phyloP scores from a whole-genome alignment of 2,888 invertebrate species.

The Choreutis nemorana region DNA sequence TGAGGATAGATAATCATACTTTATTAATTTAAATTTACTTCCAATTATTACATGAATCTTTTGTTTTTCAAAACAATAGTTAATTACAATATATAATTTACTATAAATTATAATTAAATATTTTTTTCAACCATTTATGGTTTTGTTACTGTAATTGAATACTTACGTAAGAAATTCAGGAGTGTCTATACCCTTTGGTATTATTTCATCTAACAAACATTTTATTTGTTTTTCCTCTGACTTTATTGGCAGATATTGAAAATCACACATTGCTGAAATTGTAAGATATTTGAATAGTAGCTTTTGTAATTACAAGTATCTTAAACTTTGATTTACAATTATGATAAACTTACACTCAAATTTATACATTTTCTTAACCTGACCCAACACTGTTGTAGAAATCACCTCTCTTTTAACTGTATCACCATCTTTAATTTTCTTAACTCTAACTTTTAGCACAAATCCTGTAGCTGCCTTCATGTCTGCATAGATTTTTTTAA shows the following conservation, averaged over 20 bases:
- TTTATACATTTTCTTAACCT: slow-evolving; percentile 66
- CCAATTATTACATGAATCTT: too few relatives aligned
- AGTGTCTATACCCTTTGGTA: slow-evolving; percentile 61
- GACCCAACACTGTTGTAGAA: slow-evolving; percentile 65
- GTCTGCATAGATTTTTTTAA: slow-evolving; percentile 81
- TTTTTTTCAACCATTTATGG: not conserved
- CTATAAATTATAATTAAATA: slow-evolving; percentile 6
- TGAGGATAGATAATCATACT: slow-evolving; percentile 16
- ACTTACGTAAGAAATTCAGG: slow-evolving; percentile 33
- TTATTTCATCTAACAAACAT: slow-evolving; percentile 69
- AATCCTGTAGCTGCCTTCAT: slow-evolving; percentile 72
- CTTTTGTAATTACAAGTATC: slow-evolving; percentile 1
- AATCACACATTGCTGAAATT: slow-evolving; percentile 83
- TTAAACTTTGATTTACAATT: slow-evolving; percentile 1
- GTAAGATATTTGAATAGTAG: slow-evolving; percentile 3
- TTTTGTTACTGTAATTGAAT: not conserved
- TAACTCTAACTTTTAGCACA: slow-evolving; percentile 75
- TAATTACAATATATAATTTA: slow-evolving; percentile 1
- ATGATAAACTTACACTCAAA: slow-evolving; percentile 68
- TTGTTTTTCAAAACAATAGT: too few relatives aligned
- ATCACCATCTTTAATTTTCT: slow-evolving; percentile 46
- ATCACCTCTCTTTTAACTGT: slow-evolving; percentile 44
- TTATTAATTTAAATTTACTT: not conserved
- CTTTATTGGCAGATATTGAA: slow-evolving; percentile 86
- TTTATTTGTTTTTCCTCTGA: slow-evolving; percentile 40